Conservation (phyloP, 2,113 vertebrate species). For the Anoplopoma fimbria region DNA sequence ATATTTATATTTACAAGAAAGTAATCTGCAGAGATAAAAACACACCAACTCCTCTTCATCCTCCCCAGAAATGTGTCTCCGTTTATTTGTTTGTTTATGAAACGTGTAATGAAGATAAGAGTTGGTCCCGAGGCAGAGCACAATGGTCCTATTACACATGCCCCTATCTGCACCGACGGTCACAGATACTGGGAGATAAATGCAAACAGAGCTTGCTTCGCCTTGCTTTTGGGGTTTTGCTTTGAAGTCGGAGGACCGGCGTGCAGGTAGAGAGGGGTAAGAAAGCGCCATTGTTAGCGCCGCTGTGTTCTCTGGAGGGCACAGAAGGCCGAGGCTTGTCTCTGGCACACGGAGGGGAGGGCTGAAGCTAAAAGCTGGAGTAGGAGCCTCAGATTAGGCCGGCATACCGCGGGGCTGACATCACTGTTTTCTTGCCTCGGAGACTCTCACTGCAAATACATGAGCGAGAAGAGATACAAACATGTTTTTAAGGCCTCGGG, state of each 20-base stretch:
- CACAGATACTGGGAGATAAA: conserved; percentile 71
- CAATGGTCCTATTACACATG: conserved; percentile 69
- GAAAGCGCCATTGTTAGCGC: conserved; percentile 36
- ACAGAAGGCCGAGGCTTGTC: conserved; percentile 33
- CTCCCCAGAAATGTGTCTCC: conserved; percentile 46
- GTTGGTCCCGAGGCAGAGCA: conserved; percentile 50
- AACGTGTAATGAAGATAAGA: conserved; percentile 72
- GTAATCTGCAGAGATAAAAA: conserved; percentile 52
- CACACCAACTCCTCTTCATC: conserved; percentile 23
- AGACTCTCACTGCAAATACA: conserved; percentile 46
- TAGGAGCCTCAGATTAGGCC: conserved; percentile 47
- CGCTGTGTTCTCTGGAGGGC: conserved; percentile 39
- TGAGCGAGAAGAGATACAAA: conserved; percentile 33
- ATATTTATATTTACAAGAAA: conserved; percentile 23
- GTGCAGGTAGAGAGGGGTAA: conserved; percentile 51
- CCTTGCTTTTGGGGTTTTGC: conserved; percentile 46
- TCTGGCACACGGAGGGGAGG: conserved; percentile 22
- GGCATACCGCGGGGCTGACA: conserved; percentile 61
- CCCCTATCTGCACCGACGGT: conserved; percentile 55
- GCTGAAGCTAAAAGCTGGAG: conserved; percentile 35
- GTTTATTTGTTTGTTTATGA: conserved; percentile 64
- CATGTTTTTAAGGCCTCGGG: conserved; percentile 26
- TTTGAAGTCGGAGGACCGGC: conserved; percentile 63
- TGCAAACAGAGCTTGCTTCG: conserved; percentile 59
- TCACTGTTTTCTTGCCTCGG: conserved; percentile 56